Percentiles rank a stretch among this genome's conserved stretches.
Conservation (phyloP, 2,888 invertebrate species). For the Chironomus tentans region DNA sequence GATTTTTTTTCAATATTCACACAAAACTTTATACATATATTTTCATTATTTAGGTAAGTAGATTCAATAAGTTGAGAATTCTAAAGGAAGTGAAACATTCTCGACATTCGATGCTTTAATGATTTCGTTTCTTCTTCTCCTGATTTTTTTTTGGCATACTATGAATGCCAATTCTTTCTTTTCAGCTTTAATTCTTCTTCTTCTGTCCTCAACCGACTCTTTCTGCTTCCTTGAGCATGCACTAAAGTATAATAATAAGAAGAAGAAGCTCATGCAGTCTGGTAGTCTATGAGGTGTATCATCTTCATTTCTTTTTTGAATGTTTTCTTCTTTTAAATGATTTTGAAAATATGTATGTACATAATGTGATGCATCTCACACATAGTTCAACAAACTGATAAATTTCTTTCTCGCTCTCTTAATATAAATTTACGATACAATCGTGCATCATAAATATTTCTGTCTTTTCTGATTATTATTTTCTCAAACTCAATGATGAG, state of each 20-base stretch:
- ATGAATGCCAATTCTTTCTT: background rate
- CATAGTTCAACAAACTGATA: background rate
- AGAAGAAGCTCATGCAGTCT: constrained; percentile 7
- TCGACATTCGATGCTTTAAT: no score
- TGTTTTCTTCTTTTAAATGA: background rate
- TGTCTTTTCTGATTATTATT: no score
- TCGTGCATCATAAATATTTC: background rate
- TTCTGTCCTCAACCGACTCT: background rate
- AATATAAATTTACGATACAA: background rate
- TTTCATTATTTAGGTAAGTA: no score
- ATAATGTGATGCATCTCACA: background rate
- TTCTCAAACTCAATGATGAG: no score
- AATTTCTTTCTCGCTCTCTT: background rate
- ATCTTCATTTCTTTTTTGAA: background rate
- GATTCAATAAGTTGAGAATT: no score
- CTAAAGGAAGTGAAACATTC: no score
- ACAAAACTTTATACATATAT: no score
- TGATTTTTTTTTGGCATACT: background rate
- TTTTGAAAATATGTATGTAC: background rate
- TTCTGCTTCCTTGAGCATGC: constrained; percentile 13
- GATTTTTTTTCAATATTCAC: no score
- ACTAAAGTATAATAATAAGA: background rate
- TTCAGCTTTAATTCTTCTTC: background rate
- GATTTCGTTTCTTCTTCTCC: background rate
- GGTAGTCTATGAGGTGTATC: constrained; percentile 24